Evolutionary conservation across 2,113 vertebrate species (phyloP).

Genomic region (Copsychus sechellarum): DNA sequence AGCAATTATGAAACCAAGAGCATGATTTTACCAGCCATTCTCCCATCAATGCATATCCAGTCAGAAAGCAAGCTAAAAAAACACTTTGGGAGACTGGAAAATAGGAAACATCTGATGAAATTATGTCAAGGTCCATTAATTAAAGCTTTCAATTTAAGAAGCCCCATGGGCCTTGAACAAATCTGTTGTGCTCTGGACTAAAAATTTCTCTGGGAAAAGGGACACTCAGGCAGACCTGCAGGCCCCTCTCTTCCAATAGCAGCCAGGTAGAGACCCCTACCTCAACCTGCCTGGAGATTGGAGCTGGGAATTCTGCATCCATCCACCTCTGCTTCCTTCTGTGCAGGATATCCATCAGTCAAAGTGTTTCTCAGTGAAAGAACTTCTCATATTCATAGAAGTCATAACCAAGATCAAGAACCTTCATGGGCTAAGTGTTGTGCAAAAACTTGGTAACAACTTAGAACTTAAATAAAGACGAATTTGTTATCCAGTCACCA

Average conservation of each 20-base stretch:
- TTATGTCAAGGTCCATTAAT: background rate
- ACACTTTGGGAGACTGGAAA: background rate
- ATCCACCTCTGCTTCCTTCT: background rate
- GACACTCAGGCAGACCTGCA: background rate
- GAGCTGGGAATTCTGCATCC: background rate
- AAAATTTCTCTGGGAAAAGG: background rate
- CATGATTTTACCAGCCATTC: background rate
- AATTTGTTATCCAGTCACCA: background rate
- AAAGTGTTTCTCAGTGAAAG: background rate
- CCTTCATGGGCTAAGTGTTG: background rate
- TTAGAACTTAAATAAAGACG: background rate
- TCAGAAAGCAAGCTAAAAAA: background rate
- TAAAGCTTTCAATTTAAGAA: background rate
- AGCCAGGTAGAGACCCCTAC: background rate
- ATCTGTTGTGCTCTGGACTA: background rate
- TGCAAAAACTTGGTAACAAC: background rate
- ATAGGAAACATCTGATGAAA: background rate
- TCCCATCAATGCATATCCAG: background rate
- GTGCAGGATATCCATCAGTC: background rate
- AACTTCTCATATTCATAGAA: background rate
- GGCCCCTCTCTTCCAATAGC: background rate
- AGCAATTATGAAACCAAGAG: background rate
- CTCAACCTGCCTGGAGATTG: background rate
- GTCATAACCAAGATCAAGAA: background rate
- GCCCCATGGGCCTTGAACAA: background rate